phyloP scores from a whole-genome alignment of 2,797 vertebrate genomes.

The Sitta carolinensis region DNA sequence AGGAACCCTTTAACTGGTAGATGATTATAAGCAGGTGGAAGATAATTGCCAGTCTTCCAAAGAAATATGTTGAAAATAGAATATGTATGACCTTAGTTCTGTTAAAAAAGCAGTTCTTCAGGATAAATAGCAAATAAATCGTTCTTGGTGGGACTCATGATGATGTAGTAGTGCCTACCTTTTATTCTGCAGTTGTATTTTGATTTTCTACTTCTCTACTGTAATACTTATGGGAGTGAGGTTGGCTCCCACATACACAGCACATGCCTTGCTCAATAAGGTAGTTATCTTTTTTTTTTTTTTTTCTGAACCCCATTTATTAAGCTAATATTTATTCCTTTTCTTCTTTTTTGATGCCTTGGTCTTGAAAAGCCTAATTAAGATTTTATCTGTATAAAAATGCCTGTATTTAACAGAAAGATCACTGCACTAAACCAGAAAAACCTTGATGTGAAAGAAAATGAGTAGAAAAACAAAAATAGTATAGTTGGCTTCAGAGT shows the following conservation, averaged over 20 bases:
- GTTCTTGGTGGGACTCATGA: neutral
- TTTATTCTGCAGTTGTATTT: neutral
- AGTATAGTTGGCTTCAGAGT: neutral
- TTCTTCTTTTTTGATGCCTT: neutral
- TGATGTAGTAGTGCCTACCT: neutral
- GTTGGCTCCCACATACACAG: neutral
- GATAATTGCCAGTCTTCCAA: neutral
- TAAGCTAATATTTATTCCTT: neutral
- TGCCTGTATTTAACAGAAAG: neutral
- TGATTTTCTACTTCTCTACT: neutral
- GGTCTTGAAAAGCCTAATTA: neutral
- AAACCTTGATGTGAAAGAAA: neutral
- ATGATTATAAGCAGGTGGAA: neutral
- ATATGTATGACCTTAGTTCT: neutral
- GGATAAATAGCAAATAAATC: neutral
- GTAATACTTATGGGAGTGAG: neutral
- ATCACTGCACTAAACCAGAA: neutral
- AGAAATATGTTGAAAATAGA: neutral
- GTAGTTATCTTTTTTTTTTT: neutral
- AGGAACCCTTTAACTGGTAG: neutral
- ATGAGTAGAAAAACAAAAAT: neutral
- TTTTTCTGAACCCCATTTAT: neutral
- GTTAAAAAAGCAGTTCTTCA: neutral
- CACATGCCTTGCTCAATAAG: accelerated
- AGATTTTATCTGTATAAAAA: neutral